Evolutionary conservation across 1,140 invertebrate species (phyloP), one percentile per base, ranked within the genome.

Genomic region (Sycophila sp.): DNA sequence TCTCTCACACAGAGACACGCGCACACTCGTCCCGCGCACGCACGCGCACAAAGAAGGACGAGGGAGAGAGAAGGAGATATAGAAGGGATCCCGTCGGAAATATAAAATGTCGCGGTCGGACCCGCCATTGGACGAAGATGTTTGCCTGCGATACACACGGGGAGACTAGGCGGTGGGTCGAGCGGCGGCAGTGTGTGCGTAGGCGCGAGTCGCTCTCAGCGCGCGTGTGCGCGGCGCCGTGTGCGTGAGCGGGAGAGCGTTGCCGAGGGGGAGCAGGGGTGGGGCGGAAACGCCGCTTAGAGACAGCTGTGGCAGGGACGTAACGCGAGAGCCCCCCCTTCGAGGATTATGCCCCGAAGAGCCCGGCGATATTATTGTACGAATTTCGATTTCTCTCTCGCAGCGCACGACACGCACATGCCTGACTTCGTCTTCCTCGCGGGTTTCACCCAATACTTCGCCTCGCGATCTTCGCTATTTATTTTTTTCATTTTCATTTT

Each of bases 261-360:
- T 40, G 22, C 38, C 40, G 53, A 40, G 17, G 30, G 71, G 55
- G 49, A 63, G 72, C 71, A 65, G 71, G 72, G 76, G 77, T 81
- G 77, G 81, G 80, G 81, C 80, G 82, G 79, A 81, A 82, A 84
- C 76, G 78, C 80, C 73, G 81, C 83, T 83, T 76, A 82, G 78
- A 82, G 82, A 84, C 85, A 86, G 84, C 84, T 84, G 84, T 80
- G 75, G 64, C 84, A 86, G 81, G 81, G 64, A 53, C 79, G 85
- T 85, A 76, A 47, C 69, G 38, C 30, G 28, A 22, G 59, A 47
- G 38, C 26, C 28, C 42, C 59, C 22, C n/a, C n/a, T n/a, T n/a
- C 0, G 55, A 53, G 51, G 51, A 28, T 53, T 68, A 74, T 69
- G n/a, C n/a, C n/a, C 4, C 53, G 28, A 17, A 53, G 49, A 28